Base-by-base conservation (phyloP, 2,888 invertebrate species). In the Limnephilus auricula region DNA sequence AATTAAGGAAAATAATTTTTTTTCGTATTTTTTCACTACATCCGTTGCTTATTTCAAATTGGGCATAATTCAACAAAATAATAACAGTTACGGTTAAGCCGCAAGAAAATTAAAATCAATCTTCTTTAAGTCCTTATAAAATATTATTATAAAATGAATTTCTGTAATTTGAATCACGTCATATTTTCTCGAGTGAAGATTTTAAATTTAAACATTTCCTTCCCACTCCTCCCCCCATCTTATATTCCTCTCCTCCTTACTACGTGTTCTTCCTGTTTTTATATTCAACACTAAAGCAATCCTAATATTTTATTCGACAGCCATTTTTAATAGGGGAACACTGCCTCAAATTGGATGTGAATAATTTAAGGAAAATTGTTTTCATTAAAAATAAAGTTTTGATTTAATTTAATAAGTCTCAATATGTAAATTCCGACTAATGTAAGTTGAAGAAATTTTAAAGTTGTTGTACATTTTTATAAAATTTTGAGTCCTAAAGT, bases 241-340 rank as follows among this genome's bases (percentile, higher is more conserved):
- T 82, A 45, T 79, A 79, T 65, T 91, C 89, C 78, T 32, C 90
- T 80, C 89, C 90, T 90, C 25, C 85, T 90, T 89, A 84, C 85
- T 65, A 83, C 91, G 90, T 91, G 91, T 90, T 91, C 90, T 90
- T 90, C 88, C 90, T 91, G 89, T 86, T 92, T 91, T 92, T 92
- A 79, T 89, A 84, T 91, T 89, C 89, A 87, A 78, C 79, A 91
- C 78, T 80, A 91, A 92, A 89, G 91, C 91, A 83, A 89, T 91
- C 90, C 91, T 91, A 90, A 92, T 90, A 90, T 92, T 92, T 92
- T 92, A 90, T 91, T 90, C 91, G 90, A 87, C 91, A 90, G 91
- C 88, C 90, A 89, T 83, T 92, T 91, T 92, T 90, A 92, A 92
- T 92, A 89, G 91, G 79, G 84, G 82, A 80, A 92, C 92, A 86